Conservation (phyloP, 2,888 invertebrate species). For the Oscheius sp. region DNA sequence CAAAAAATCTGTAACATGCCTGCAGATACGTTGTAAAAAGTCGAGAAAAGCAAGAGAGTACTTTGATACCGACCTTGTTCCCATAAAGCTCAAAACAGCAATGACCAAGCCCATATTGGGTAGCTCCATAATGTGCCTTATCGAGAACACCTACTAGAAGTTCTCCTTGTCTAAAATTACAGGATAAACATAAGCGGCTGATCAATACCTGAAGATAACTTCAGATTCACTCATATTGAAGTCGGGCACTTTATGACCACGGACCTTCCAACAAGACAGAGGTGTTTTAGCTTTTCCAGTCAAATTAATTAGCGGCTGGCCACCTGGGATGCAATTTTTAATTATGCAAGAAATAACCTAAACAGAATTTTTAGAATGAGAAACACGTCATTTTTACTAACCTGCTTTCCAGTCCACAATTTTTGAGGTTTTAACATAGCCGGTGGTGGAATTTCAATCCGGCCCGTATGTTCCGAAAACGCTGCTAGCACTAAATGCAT, state of each 20-base stretch:
- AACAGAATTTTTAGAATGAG: background rate
- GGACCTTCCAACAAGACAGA: conserved; percentile 74
- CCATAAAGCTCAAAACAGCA: conserved; percentile 96
- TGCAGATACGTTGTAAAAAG: conserved; percentile 91
- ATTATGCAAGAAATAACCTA: conserved; percentile 86
- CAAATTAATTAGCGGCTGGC: conserved; percentile 81
- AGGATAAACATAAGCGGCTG: background rate
- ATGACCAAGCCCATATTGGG: conserved; percentile 92
- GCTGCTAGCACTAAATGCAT: conserved; percentile 90
- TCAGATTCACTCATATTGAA: conserved; percentile 86
- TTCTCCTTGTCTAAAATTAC: conserved; percentile 80
- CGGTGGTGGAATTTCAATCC: conserved; percentile 79
- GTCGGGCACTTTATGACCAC: conserved; percentile 49
- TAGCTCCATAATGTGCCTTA: conserved; percentile 95
- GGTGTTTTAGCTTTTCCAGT: conserved; percentile 82
- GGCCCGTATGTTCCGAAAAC: conserved; percentile 77
- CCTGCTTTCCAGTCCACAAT: conserved; percentile 96
- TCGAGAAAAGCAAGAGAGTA: conserved; percentile 90
- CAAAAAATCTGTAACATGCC: conserved; percentile 73
- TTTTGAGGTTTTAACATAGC: conserved; percentile 86
- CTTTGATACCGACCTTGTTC: conserved; percentile 83
- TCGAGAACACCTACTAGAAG: conserved; percentile 91
- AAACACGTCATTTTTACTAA: conserved; percentile 50
- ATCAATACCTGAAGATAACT: conserved; percentile 79
- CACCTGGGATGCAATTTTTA: conserved; percentile 85